Percentiles rank a stretch among this genome's conserved stretches.
Conservation (phyloP, 2,797 vertebrate genomes). For the Sebastolobus alascanus region DNA sequence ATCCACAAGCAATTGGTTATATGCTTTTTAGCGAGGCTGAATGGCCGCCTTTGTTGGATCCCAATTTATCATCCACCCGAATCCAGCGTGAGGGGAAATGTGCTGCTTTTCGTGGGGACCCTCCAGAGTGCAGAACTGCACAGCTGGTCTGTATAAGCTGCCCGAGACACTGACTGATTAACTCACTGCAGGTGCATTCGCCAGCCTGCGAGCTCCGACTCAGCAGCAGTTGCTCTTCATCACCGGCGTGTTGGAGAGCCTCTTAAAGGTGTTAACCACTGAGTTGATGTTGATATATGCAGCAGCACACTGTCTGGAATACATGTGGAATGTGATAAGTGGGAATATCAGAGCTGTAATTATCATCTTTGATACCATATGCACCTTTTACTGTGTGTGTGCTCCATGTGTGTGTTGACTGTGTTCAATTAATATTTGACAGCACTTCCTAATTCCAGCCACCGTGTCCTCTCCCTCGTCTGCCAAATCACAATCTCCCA, state of each 20-base stretch:
- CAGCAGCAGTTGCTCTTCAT: constrained; percentile 64
- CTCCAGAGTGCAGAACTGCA: constrained; percentile 59
- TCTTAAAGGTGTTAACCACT: constrained; percentile 34
- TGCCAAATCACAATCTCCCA: constrained; percentile 27
- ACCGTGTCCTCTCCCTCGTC: background rate
- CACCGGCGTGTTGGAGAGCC: constrained; percentile 21
- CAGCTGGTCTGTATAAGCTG: constrained; percentile 73
- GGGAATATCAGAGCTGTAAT: constrained; percentile 16
- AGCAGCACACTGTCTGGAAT: background rate
- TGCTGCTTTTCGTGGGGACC: constrained; percentile 54
- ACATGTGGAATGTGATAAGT: constrained; percentile 19
- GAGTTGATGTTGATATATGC: constrained; percentile 40
- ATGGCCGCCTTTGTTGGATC: constrained; percentile 65
- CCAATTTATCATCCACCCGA: constrained; percentile 67
- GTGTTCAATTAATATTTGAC: background rate
- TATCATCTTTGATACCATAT: background rate
- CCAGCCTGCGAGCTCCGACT: constrained; percentile 28
- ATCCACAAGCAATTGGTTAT: constrained; percentile 62
- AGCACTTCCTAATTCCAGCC: constrained; percentile 5
- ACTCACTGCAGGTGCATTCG: constrained; percentile 73
- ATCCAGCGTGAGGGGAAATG: constrained; percentile 44
- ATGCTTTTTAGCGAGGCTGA: constrained; percentile 61
- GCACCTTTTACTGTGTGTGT: background rate
- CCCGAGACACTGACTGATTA: constrained; percentile 73
- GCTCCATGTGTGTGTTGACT: constrained; percentile 3